Base-by-base conservation (phyloP, 1,140 invertebrate species). In the Drosophila nigromelanica region DNA sequence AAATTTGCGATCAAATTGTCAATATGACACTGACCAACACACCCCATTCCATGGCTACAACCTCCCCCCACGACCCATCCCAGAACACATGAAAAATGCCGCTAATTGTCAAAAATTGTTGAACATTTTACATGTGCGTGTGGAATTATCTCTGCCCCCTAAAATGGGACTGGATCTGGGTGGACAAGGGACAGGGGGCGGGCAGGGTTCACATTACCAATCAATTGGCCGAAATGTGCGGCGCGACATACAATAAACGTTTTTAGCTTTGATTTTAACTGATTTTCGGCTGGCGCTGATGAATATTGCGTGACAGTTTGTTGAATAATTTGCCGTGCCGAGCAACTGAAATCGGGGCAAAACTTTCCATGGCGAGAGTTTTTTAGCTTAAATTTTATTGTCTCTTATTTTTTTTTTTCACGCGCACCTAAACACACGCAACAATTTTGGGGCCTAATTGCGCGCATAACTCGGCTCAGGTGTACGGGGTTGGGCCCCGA, bases 61-160 rank as follows among this genome's bases (percentile, higher is more conserved):
- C 0, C 11, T 55, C 14, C 47, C 8, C 43, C 24, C 21, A 7
- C 5, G 4, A 11, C 10, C 7, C 50, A 18, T n/a, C 8, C 33
- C n/a, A 21, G 63, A 51, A 55, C 56, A 90, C 87, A 89, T 90
- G 79, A 89, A 90, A 85, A 87, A 77, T 77, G 83, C 89, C 87
- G 87, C 82, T 89, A 90, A 90, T 90, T 90, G 89, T 90, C 74
- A 81, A 87, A 90, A 90, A 90, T 87, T 82, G 81, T 90, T 90
- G 56, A 62, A 71, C 80, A 89, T 83, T 78, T 80, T 69, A 42
- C 52, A 60, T 69, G 62, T 73, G 73, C 66, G 78, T 78, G 77
- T 71, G 39, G 69, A 37, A 67, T 72, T 72, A 72, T 66, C 69
- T 58, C 11, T 37, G 14, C 7, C n/a, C 11, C 10, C n/a, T 55